Percentiles rank a stretch among this genome's conserved stretches.
Evolutionary conservation across 2,888 invertebrate genomes (phyloP).

Genomic region (Tuberolachnus salignus): DNA sequence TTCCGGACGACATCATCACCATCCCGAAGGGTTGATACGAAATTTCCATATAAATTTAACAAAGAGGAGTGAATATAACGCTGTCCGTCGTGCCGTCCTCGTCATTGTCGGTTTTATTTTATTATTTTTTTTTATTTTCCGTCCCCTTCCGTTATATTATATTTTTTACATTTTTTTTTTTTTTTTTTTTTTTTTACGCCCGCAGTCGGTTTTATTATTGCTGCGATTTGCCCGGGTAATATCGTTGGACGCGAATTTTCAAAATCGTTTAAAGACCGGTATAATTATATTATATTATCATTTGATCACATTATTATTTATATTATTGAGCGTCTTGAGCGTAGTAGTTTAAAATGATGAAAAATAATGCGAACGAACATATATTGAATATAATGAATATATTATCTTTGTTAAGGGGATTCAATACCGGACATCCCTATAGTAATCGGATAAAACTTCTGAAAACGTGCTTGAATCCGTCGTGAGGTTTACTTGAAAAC

Average conservation of each 20-base stretch:
- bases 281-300: too few relatives aligned
- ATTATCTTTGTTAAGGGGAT: too few relatives aligned
- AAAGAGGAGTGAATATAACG: slow-evolving; percentile 32
- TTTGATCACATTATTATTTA: too few relatives aligned
- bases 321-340: too few relatives aligned
- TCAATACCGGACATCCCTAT: too few relatives aligned
- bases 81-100: slow-evolving; percentile 57
- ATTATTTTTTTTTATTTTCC: slow-evolving; percentile 13
- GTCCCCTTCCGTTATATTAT: slow-evolving; percentile 7
- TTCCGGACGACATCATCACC: slow-evolving; percentile 17
- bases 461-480: too few relatives aligned
- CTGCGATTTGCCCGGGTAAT: not conserved
- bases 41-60: slow-evolving; percentile 57
- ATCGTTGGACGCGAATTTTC: not conserved
- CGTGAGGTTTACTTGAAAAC: too few relatives aligned
- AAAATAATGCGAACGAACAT: too few relatives aligned
- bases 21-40: slow-evolving; percentile 57
- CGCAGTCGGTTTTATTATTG: not conserved
- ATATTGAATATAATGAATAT: too few relatives aligned
- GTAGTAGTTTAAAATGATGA: too few relatives aligned
- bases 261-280: too few relatives aligned
- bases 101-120: slow-evolving; percentile 11
- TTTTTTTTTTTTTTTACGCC: not conserved
- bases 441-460: too few relatives aligned
- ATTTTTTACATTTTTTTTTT: slow-evolving; percentile 26